phyloP scores from a whole-genome alignment of 2,113 vertebrate genomes.

The Azemiops feae region DNA sequence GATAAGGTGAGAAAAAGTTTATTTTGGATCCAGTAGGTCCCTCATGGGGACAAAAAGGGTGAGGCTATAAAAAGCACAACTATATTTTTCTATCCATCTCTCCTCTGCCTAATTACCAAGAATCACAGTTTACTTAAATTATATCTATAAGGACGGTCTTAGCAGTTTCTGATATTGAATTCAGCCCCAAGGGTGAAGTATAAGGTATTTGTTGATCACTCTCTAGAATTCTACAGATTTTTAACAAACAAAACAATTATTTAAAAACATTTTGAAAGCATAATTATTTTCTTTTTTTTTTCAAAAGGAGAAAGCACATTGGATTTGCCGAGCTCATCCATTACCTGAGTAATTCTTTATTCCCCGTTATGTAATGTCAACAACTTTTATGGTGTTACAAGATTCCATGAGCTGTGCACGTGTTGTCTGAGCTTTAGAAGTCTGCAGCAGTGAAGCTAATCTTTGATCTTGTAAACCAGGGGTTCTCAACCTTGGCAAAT shows the following conservation, averaged over 20 bases:
- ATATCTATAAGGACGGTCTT: constrained; percentile 54
- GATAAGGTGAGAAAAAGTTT: not conserved
- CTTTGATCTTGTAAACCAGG: constrained; percentile 63
- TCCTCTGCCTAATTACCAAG: constrained; percentile 56
- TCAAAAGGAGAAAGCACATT: constrained; percentile 40
- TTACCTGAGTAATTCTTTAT: constrained; percentile 60
- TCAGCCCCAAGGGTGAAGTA: constrained; percentile 55
- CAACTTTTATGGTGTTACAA: constrained; percentile 62
- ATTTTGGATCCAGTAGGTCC: not conserved
- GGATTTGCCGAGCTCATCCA: constrained; percentile 52
- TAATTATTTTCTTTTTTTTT: constrained; percentile 30
- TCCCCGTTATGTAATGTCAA: constrained; percentile 45
- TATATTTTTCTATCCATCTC: not conserved
- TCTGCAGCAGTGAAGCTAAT: constrained; percentile 65
- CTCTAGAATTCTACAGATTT: constrained; percentile 34
- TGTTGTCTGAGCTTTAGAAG: constrained; percentile 59
- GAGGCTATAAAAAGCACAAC: not conserved
- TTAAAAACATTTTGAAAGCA: constrained; percentile 43
- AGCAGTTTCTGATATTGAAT: constrained; percentile 48
- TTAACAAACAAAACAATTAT: constrained; percentile 4
- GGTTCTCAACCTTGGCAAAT: too few relatives aligned
- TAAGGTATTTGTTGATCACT: constrained; percentile 44
- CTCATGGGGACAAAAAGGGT: not conserved
- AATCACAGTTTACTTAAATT: constrained; percentile 38
- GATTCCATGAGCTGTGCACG: constrained; percentile 64